Evolutionary conservation across 2,797 vertebrate species (phyloP).

Genomic region (Myotis findleyi): DNA sequence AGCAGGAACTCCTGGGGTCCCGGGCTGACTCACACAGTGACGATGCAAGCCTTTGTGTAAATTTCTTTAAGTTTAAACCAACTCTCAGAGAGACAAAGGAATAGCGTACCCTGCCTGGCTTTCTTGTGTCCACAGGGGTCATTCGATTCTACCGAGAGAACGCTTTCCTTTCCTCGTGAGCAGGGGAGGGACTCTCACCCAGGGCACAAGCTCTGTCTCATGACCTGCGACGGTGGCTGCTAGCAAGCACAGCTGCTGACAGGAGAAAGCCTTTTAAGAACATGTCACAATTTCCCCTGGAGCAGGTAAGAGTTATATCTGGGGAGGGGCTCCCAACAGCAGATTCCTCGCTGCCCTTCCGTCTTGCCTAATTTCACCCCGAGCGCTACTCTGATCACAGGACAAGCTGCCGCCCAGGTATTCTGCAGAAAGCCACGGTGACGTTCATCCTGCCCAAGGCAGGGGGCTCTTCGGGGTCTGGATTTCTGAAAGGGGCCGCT

Average conservation of each 20-base stretch:
- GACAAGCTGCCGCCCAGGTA: conserved; percentile 40
- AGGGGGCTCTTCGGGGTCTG: background rate
- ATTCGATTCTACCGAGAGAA: background rate
- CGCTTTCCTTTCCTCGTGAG: background rate
- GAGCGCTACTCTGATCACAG: conserved; percentile 56
- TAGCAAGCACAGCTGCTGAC: conserved; percentile 15
- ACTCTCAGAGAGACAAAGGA: background rate
- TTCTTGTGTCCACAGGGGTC: background rate
- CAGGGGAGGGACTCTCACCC: background rate
- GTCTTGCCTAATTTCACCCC: background rate
- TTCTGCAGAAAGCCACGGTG: conserved; percentile 1
- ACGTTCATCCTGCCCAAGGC: conserved; percentile 52
- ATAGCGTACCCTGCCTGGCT: background rate
- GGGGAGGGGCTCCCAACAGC: background rate
- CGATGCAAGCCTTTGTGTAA: background rate
- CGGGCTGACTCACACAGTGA: background rate
- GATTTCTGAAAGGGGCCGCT: conserved; percentile 39
- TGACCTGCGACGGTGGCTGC: background rate
- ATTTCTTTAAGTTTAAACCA: conserved; percentile 11
- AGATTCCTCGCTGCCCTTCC: background rate
- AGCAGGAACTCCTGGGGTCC: conserved; percentile 53
- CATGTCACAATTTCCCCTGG: conserved; percentile 45
- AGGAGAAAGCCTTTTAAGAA: conserved; percentile 47
- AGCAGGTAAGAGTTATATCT: conserved; percentile 27
- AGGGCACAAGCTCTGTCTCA: background rate